phyloP scores from a whole-genome alignment of 2,113 vertebrate genomes.

The Lophotis ruficrista region DNA sequence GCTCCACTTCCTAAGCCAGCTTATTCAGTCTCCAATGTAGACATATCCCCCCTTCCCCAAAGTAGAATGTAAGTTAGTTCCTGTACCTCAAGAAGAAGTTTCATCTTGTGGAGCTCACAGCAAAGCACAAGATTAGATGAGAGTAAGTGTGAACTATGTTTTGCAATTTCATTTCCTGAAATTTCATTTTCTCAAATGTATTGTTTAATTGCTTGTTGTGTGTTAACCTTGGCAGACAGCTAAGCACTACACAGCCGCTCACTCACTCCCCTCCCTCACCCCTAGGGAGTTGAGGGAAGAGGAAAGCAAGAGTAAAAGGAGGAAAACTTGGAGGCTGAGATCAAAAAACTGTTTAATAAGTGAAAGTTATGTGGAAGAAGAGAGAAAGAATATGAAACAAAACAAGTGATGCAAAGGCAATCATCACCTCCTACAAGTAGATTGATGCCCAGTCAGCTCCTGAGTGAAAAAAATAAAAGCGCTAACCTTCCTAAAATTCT shows the following conservation, averaged over 20 bases:
- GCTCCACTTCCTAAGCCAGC: neutral
- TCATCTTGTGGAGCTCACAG: neutral
- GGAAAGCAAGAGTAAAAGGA: neutral
- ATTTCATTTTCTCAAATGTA: neutral
- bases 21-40: neutral
- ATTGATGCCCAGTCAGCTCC: neutral
- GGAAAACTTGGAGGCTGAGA: neutral
- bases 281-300: rapidly evolving
- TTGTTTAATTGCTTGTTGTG: neutral
- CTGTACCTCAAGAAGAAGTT: neutral
- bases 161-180: neutral
- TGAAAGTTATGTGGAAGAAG: neutral
- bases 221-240: neutral
- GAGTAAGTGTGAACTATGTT: neutral
- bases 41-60: rapidly evolving
- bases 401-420: neutral
- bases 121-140: neutral
- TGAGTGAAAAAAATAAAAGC: rapidly evolving
- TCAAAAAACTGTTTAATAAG: neutral
- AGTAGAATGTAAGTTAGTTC: neutral
- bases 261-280: rapidly evolving
- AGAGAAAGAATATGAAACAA: neutral
- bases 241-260: neutral
- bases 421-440: rapidly evolving
- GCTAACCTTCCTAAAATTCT: neutral